Percentiles rank a stretch among this genome's conserved stretches.
Conservation (phyloP, 2,888 invertebrate genomes). For the Dastarcus helophoroides region DNA sequence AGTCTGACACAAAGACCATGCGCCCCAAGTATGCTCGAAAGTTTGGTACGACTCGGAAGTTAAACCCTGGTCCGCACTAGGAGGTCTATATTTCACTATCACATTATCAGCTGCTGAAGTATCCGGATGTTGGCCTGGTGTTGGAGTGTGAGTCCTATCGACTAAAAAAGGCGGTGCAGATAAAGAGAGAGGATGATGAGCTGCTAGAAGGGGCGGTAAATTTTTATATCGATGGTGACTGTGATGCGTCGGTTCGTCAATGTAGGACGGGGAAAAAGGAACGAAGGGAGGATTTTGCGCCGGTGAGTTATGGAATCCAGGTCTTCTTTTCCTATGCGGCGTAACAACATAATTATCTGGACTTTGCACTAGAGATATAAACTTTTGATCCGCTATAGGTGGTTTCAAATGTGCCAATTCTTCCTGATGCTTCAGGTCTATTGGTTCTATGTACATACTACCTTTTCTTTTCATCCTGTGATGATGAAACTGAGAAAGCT, state of each 20-base stretch:
- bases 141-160: conserved; percentile 50
- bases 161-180: conserved; percentile 64
- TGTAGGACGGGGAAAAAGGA: conserved; percentile 65
- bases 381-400: conserved; percentile 51
- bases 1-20: conserved; percentile 53
- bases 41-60: conserved; percentile 40
- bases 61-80: conserved; percentile 53
- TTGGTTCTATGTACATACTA: conserved; percentile 52
- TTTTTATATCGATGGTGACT: conserved; percentile 49
- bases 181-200: conserved; percentile 56
- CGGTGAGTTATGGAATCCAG: conserved; percentile 79
- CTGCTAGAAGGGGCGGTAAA: conserved; percentile 44
- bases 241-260: conserved; percentile 56
- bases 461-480: conserved; percentile 48
- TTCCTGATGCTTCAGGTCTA: conserved; percentile 61
- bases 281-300: conserved; percentile 81
- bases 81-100: conserved; percentile 51
- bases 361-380: conserved; percentile 59
- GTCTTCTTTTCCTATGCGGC: conserved; percentile 74
- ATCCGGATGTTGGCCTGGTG: conserved; percentile 38
- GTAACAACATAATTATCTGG: conserved; percentile 76
- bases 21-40: conserved; percentile 48
- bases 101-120: conserved; percentile 43
- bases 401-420: conserved; percentile 55
- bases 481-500: conserved; percentile 37